Base-by-base conservation (phyloP, 2,113 vertebrate species). In the Phaethon lepturus region DNA sequence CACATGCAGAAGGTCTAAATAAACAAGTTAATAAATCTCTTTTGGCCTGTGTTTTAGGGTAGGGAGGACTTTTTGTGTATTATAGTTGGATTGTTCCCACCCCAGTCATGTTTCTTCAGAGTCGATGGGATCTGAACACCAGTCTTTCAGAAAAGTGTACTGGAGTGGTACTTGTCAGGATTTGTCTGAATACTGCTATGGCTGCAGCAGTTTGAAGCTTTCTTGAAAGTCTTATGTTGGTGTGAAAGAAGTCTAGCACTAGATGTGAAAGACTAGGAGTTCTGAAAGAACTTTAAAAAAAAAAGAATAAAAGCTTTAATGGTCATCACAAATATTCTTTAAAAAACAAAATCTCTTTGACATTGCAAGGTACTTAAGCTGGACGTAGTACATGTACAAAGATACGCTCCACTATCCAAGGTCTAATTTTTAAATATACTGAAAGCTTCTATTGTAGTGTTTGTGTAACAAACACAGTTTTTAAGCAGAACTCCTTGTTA, bases 331-430 rank as follows among this genome's bases (percentile, higher is more conserved):
- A 62, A 42, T 64, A 25, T n/a, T 17, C 19, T 59, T 93, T n/a
- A 15, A 35, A 76, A 86, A 52, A 4, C 13, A 56, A 33, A 71
- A 13, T 71, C 6, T 72, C 40, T 85, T 38, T 64, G 31, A 38
- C 9, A 5, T 80, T 53, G 5, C 17, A 42, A 38, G 5, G 5
- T 77, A 16, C 16, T 49, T 50, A 47, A 67, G 26, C 23, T 33
- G 33, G 13, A 38, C 8, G 26, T 33, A 42, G 20, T 58, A 50
- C 8, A 1, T n/a, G 9, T 35, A 35, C 10, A 73, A 56, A 67
- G 16, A 49, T 14, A n/a, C 0, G 1, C 13, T 40, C 12, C 2
- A 1, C 31, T 71, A 42, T 13, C 24, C 10, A 11, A 26, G 44
- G 11, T 74, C 38, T 64, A 15, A 8, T 38, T 63, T 93, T 80